Conservation (phyloP, 2,888 invertebrate species). For the Sabatieria punctata region DNA sequence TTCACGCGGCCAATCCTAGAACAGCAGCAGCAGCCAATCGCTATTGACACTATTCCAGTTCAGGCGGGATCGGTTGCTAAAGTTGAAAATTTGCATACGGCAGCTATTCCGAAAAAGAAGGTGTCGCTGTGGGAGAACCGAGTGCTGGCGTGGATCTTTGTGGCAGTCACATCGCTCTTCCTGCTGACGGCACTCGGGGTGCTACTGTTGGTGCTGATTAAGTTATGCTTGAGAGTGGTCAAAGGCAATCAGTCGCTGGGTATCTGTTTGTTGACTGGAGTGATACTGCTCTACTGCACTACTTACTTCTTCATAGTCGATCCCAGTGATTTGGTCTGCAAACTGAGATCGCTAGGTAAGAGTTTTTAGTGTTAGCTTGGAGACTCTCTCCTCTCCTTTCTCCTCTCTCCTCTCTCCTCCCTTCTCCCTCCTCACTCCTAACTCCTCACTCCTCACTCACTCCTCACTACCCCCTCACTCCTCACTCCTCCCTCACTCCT, state of each 20-base stretch:
- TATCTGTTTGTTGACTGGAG: slow-evolving; percentile 24
- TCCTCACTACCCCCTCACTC: too few relatives aligned
- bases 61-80: background rate
- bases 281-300: slow-evolving; percentile 21
- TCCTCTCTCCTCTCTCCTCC: too few relatives aligned
- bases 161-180: slow-evolving; percentile 18
- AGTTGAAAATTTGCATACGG: background rate
- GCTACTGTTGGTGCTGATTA: slow-evolving; percentile 19
- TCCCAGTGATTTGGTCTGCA: slow-evolving; percentile 16
- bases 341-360: too few relatives aligned
- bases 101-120: background rate
- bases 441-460: too few relatives aligned
- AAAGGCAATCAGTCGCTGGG: slow-evolving; percentile 29
- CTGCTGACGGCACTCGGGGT: slow-evolving; percentile 15
- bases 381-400: too few relatives aligned
- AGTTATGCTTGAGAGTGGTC: slow-evolving; percentile 22
- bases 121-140: background rate
- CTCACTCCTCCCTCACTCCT: too few relatives aligned
- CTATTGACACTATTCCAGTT: background rate
- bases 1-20: slow-evolving; percentile 13
- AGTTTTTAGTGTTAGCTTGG: too few relatives aligned
- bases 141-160: slow-evolving; percentile 16
- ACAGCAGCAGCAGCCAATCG: background rate
- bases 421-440: too few relatives aligned
- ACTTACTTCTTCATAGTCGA: slow-evolving; percentile 26